Evolutionary conservation across 2,797 vertebrate species (phyloP), one percentile per base, ranked within the genome.

Genomic region (Oreortyx pictus): DNA sequence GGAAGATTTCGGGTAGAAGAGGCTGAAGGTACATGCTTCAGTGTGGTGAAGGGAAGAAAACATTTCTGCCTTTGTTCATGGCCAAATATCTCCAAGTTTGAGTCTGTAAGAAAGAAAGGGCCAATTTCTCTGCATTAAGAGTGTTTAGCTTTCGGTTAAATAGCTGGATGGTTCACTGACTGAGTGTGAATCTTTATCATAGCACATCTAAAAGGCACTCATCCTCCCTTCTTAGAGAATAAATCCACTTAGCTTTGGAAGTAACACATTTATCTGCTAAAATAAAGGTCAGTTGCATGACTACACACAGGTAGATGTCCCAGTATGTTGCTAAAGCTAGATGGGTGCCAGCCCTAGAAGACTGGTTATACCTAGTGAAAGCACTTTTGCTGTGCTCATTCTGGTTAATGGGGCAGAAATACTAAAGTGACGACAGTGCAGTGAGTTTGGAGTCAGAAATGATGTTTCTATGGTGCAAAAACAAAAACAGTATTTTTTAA

Each of bases 401-500:
- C 37, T 31, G 18, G 25, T 18, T 88, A 71, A 50, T 6, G 27
- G 24, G 44, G 14, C 24, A 72, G n/a, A 35, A 76, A 66, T 8
- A 15, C 10, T 62, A 54, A 79, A 31, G 22, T 75, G 54, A 24
- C 41, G 74, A 62, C 41, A 59, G 47, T 14, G 60, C 66, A 78
- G 13, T 4, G 64, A 76, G 39, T 50, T 88, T 78, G 88, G 71
- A 20, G 9, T 81, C 74, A 79, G 31, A 35, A 92, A 84, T 25
- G 24, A 25, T 5, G 20, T 79, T 94, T 79, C 62, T 50, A 62
- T 43, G 47, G 41, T 5, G 5, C 46, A 66, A 7, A 31, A 66
- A 78, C 19, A 86, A 86, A 95, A 78, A 12, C 3, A 86, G 62
- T 12, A 8, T 88, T 66, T 39, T 41, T 41, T 37, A 86, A 86